Evolutionary conservation across 2,797 vertebrate species (phyloP), one percentile per base, ranked within the genome.

Genomic region (Poeciliopsis presidionis): DNA sequence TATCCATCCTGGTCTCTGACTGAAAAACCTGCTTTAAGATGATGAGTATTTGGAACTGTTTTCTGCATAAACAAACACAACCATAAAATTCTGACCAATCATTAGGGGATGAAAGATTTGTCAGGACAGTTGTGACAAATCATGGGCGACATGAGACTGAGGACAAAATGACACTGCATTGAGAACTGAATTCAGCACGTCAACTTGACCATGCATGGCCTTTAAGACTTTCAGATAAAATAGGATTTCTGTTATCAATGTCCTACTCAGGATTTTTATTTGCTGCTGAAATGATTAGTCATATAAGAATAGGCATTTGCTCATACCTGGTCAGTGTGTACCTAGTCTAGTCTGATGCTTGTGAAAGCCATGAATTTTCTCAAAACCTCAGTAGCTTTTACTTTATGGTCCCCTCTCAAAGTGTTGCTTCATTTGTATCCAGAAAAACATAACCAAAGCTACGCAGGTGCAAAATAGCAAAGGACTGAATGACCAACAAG

Each of bases 161-260:
- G 49, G 20, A 51, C 49, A 51, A 51, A 51, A 51, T 51, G 49
- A 53, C 1, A 7, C 20, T 1, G 22, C 46, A 47, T 2, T 47
- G 16, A 47, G 5, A 47, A 47, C 46, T 18, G 46, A 18, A 4
- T 47, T 18, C 16, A 2, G 46, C 46, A 47, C 4, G 14, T 16
- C 14, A 47, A 16, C 20, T 8, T 53, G 51, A 9, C 51, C 7
- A 9, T 25, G 51, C 51, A 7, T 2, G 2, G 49, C 20, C 20
- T 25, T 25, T 9, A 83, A 80, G 80, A 74, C 79, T 85, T 82
- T 86, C 76, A 85, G 73, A 72, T 73, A 74, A 49, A 87, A 80
- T 41, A 70, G 11, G 12, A 70, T 45, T 70, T 45, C 2, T 45
- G 5, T 28, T 70, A 13, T 12, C 6, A 20, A 16, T 28, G 25